A percentile compares a stretch with the other conserved stretches of the same genome.
Evolutionary conservation across 92 coral and sea anemone genomes (phyloP).

Genomic region (Umimayanthus kanabou): DNA sequence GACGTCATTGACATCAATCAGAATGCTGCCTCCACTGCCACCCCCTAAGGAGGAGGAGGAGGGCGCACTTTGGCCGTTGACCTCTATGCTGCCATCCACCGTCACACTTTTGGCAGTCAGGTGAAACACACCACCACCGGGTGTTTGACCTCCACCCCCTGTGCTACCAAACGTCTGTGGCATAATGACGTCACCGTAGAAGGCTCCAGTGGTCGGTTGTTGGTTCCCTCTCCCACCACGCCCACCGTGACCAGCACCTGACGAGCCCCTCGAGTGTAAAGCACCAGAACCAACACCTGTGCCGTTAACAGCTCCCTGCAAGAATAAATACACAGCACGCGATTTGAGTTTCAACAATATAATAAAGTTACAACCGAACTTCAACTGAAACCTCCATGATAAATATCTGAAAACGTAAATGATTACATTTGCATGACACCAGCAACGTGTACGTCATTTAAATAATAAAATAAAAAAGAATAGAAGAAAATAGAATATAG

Average conservation of each 20-base stretch:
- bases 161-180: constrained; percentile 65
- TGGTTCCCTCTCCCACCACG: constrained; percentile 64
- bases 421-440: too few relatives aligned
- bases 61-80: constrained; percentile 47
- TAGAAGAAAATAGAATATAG: too few relatives aligned
- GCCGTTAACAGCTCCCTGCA: constrained; percentile 55
- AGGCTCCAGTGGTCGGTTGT: constrained; percentile 57
- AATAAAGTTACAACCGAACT: too few relatives aligned
- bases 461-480: too few relatives aligned
- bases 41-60: constrained; percentile 60
- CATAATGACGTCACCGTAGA: constrained; percentile 56
- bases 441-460: too few relatives aligned
- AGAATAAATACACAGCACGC: background rate
- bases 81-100: constrained; percentile 52
- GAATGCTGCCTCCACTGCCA: constrained; percentile 76
- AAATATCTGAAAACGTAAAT: too few relatives aligned
- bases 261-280: constrained; percentile 54
- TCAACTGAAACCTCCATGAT: too few relatives aligned
- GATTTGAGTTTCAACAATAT: background rate
- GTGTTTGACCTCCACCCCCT: constrained; percentile 63
- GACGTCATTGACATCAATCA: constrained; percentile 43
- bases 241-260: constrained; percentile 82
- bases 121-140: constrained; percentile 65
- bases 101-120: constrained; percentile 42
- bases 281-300: constrained; percentile 56